Base-by-base conservation (phyloP, 2,888 invertebrate species). In the Nomada ferruginata region DNA sequence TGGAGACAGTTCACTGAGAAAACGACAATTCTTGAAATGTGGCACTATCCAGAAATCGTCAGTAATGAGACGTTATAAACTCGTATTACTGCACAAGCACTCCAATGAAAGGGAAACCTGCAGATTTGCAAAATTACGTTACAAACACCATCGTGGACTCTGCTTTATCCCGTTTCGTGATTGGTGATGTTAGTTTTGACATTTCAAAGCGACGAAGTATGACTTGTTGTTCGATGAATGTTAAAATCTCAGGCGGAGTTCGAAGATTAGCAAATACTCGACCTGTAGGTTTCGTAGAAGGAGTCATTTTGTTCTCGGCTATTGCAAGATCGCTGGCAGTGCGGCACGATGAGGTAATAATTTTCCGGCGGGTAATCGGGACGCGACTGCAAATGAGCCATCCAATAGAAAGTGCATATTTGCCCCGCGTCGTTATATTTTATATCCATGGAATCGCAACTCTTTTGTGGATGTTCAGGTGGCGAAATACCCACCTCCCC, bases 291-390 rank as follows among this genome's bases (percentile, higher is more conserved):
- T 65, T 82, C 75, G 60, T 70, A 71, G 79, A 79, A 61, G 60
- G 68, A 71, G 42, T 53, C 63, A 50, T 76, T 82, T 80, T 87
- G 77, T 75, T 82, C 79, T 73, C 55, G 70, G 73, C 82, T 88
- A 57, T 87, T 79, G 88, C 87, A 85, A 84, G 86, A 86, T 81
- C 52, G 79, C 63, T 77, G 75, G 79, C 69, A 81, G 57, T 69
- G 61, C 64, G 44, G 65, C 63, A 47, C 53, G 71, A 26, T 87
- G 88, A 83, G 68, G 87, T 73, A 87, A 87, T 83, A 78, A 88
- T 87, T 88, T 87, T 85, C 86, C 79, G 82, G 68, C 70, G 71
- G 36, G 84, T 84, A 87, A 80, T 88, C 87, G 83, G 86, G 85
- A 85, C 88, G 83, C 78, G 80, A 82, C 82, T 86, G 86, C 77